phyloP scores from a whole-genome alignment of 2,797 vertebrate species.

The Parauchenoglanis ngamensis region DNA sequence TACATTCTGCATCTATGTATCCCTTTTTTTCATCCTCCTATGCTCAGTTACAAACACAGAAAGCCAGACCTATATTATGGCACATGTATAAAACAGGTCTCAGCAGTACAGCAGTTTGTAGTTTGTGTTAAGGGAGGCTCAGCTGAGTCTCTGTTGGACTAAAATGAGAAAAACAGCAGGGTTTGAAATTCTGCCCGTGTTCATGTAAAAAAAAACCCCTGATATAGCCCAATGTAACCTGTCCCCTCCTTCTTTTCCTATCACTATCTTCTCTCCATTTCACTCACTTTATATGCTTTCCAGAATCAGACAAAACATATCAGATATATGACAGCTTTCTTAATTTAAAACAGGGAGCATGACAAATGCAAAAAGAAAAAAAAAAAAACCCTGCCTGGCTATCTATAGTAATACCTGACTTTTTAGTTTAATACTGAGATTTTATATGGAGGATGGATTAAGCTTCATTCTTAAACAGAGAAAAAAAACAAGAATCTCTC shows the following conservation, averaged over 20 bases:
- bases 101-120: constrained; percentile 30
- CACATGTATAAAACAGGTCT: constrained; percentile 49
- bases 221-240: constrained; percentile 21
- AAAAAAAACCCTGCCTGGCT: neutral
- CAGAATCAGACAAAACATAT: neutral
- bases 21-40: neutral
- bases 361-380: neutral
- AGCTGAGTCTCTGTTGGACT: constrained; percentile 51
- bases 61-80: constrained; percentile 1
- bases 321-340: neutral
- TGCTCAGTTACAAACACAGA: neutral
- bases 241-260: constrained; percentile 26
- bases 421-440: neutral
- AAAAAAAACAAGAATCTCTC: neutral
- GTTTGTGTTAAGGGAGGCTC: constrained; percentile 35
- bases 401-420: neutral
- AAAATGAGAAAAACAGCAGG: constrained; percentile 62
- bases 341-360: neutral
- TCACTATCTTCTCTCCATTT: neutral
- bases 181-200: constrained; percentile 42
- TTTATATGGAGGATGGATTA: neutral
- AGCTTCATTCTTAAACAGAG: neutral
- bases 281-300: neutral
- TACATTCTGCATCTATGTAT: neutral
- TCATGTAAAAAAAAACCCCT: constrained; percentile 1